phyloP scores from a whole-genome alignment of 2,113 vertebrate genomes.

The Zosterops hypoxanthus region DNA sequence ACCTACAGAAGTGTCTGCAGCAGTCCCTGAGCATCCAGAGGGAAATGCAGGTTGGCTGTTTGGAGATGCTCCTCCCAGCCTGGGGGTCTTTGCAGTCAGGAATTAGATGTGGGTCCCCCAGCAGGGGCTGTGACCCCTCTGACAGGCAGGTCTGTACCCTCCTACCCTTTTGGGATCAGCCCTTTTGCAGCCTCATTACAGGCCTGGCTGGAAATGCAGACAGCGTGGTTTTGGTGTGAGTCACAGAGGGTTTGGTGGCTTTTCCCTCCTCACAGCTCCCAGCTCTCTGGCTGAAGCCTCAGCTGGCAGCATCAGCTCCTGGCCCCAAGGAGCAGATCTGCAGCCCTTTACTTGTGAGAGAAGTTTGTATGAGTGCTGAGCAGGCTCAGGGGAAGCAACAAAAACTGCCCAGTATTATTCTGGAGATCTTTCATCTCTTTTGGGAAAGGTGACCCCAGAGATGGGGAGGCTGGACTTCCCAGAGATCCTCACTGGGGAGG shows the following conservation, averaged over 20 bases:
- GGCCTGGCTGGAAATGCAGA: conserved; percentile 31
- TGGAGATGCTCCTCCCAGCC: background rate
- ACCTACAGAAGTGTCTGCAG: background rate
- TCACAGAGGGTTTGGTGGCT: conserved; percentile 25
- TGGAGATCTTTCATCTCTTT: background rate
- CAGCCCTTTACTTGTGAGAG: background rate
- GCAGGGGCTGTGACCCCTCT: background rate
- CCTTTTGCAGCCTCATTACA: background rate
- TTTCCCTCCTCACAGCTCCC: background rate
- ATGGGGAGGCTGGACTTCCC: background rate
- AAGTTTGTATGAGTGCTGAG: background rate
- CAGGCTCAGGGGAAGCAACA: background rate
- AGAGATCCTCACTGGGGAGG: rapidly evolving
- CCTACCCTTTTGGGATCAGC: background rate
- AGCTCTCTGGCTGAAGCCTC: rapidly evolving
- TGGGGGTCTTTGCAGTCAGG: rapidly evolving
- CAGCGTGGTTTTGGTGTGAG: background rate
- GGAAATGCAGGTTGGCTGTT: background rate
- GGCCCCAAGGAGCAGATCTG: background rate
- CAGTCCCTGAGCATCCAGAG: background rate
- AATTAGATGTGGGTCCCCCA: background rate
- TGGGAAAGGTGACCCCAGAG: background rate
- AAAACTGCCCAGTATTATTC: background rate
- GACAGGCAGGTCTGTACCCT: background rate
- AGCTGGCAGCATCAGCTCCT: background rate